Evolutionary conservation across 2,113 vertebrate species (phyloP), one percentile per base, ranked within the genome.

Genomic region (Fulmarus glacialis): DNA sequence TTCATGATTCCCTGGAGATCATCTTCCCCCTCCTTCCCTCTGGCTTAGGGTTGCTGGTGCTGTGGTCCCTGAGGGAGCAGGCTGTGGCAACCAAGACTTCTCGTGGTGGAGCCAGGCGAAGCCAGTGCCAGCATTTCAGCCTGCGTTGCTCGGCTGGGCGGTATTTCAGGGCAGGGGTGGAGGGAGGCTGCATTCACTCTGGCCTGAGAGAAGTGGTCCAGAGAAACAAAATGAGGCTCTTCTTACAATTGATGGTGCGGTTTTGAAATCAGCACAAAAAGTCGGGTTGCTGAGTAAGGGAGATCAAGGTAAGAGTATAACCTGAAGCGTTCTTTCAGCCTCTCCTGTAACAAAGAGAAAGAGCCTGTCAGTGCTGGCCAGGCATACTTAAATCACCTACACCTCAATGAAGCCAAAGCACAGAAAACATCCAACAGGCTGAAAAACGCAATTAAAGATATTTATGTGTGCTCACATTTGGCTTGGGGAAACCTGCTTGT

Each of bases 261-360:
- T 64, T 73, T 80, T 77, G 79, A 80, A 90, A 92, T 66, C 67
- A 88, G 86, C 87, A 58, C 22, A 66, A 68, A 40, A 72, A 82
- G 18, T 40, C 0, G 0, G 15, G 9, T n/a, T 90, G 74, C 92
- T 93, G 73, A 77, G 53, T 80, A 85, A 91, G 78, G 71, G 75
- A 94, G 92, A 92, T 90, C 58, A 93, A 95, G 93, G 96, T 21
- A 20, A 91, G 36, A 43, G 26, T 36, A 60, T 29, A 34, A 80
- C 38, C 71, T 40, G 43, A 88, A 86, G 55, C 60, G 70, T 67
- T 95, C 83, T 78, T 93, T 95, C 88, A 94, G 85, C 63, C 62
- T 92, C 42, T 86, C 32, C 79, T 30, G 32, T 71, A 87, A 94
- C 78, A 90, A 88, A 86, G 88, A 90, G 82, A 90, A 97, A 83